Conservation (phyloP, 2,113 vertebrate genomes). For the Trinectes maculatus region DNA sequence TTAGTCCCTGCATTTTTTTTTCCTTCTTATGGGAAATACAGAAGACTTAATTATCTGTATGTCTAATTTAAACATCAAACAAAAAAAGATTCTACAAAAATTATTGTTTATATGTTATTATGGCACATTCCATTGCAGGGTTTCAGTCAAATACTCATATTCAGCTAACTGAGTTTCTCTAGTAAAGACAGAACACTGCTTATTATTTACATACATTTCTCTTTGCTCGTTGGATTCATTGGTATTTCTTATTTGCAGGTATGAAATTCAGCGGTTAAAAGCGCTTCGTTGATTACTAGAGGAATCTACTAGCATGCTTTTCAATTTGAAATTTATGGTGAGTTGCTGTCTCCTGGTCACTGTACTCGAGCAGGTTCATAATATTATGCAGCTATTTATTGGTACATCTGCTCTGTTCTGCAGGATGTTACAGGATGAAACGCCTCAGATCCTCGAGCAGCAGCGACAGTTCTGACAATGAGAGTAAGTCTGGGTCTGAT, state of each 20-base stretch:
- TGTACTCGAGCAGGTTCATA: background rate
- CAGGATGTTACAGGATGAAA: constrained; percentile 98
- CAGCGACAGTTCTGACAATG: constrained; percentile 98
- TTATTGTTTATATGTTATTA: background rate
- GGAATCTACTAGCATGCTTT: constrained; percentile 71
- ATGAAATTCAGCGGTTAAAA: constrained; percentile 39
- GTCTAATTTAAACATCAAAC: background rate
- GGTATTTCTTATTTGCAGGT: constrained; percentile 49
- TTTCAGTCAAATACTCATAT: background rate
- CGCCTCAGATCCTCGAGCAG: constrained; percentile 92
- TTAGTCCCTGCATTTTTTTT: constrained; percentile 12
- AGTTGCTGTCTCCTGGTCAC: constrained; percentile 25
- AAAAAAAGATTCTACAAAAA: background rate
- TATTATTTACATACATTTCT: too few species aligned
- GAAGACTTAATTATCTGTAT: background rate
- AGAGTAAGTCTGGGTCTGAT: constrained; percentile 85
- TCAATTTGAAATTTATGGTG: constrained; percentile 76
- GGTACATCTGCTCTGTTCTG: background rate
- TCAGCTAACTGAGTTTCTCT: background rate
- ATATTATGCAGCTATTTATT: background rate
- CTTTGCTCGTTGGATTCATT: background rate
- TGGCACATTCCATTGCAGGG: background rate
- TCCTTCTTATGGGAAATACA: constrained; percentile 1
- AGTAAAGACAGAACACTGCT: too few species aligned
- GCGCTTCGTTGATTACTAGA: constrained; percentile 34